phyloP scores from a whole-genome alignment of 1,140 invertebrate genomes.

The Apis dorsata region DNA sequence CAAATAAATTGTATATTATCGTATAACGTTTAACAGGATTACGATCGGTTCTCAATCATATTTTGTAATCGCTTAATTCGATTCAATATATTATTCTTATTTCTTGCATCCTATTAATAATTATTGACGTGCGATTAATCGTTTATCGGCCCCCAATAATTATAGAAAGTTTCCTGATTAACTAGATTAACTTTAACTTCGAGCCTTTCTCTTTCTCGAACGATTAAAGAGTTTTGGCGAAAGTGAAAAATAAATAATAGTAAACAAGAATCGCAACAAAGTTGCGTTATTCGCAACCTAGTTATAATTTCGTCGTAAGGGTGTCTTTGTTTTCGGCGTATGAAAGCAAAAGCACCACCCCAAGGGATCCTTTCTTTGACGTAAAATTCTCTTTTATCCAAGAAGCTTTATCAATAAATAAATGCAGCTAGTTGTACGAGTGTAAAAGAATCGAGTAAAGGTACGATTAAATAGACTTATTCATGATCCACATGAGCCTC shows the following conservation, averaged over 20 bases:
- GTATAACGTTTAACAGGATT: background rate
- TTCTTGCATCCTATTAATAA: too few species aligned
- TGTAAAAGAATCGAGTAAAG: background rate
- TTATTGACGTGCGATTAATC: background rate
- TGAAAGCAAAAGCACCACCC: background rate
- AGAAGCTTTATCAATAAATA: background rate
- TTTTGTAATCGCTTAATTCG: too few species aligned
- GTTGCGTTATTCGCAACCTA: background rate
- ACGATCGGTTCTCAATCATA: background rate
- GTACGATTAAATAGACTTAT: background rate
- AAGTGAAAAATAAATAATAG: background rate
- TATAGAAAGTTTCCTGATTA: too few species aligned
- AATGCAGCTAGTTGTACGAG: background rate
- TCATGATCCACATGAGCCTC: background rate
- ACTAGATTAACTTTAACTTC: too few species aligned
- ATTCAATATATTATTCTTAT: too few species aligned
- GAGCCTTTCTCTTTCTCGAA: too few species aligned
- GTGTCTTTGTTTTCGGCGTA: background rate
- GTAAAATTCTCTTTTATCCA: too few species aligned
- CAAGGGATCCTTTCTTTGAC: background rate
- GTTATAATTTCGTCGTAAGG: background rate
- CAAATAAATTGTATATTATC: background rate
- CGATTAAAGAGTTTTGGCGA: background rate
- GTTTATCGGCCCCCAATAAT: too few species aligned
- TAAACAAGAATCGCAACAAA: background rate